Evolutionary conservation across 1,140 invertebrate species (phyloP), one percentile per base, ranked within the genome.

Genomic region (Drosophila sp.): DNA sequence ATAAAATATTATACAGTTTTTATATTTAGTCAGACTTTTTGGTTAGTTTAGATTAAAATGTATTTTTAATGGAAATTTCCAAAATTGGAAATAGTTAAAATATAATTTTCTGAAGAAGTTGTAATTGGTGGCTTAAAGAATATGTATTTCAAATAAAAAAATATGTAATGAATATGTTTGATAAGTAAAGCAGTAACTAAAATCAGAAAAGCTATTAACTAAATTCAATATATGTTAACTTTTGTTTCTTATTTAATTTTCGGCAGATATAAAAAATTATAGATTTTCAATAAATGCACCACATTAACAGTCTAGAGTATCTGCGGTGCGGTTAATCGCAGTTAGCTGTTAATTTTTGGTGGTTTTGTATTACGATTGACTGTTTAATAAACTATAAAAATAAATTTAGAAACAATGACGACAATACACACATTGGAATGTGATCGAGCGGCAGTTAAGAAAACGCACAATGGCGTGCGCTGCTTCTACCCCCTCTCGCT

Each of bases 331-430:
- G 25, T 32, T 50, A 32, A 7, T 27, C 14, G 25, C 46, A 14
- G 46, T 50, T 11, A 53, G 29, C 13, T 14, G 41, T 43, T 25
- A 64, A 61, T 54, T 70, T 78, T 70, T 46, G 38, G 45, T 71
- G 32, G 64, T 62, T 59, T 78, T 72, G 14, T 81, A 50, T 66
- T 51, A 67, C 65, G 80, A 73, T 74, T 74, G 83, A 69, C 83
- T 89, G 72, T 87, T 87, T 87, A 87, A 87, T 87, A 87, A 87
- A 87, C 83, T 87, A 87, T 87, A 87, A 87, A 87, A 83, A 87
- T 87, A 89, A 89, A 89, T 89, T 89, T 89, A 87, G 79, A 87
- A 79, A 87, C 83, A 87, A 87, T 87, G 83, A 87, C 83, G 79
- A 83, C 83, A 87, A 79, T 77, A 87, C 66, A 87, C 83, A 74